A percentile compares a stretch with the other conserved stretches of the same genome.
These are phyloP conservation scores for Montipora cactus DNA, from an alignment of 64 coral and sea anemone species.

Conservation along the genomic window DNA sequence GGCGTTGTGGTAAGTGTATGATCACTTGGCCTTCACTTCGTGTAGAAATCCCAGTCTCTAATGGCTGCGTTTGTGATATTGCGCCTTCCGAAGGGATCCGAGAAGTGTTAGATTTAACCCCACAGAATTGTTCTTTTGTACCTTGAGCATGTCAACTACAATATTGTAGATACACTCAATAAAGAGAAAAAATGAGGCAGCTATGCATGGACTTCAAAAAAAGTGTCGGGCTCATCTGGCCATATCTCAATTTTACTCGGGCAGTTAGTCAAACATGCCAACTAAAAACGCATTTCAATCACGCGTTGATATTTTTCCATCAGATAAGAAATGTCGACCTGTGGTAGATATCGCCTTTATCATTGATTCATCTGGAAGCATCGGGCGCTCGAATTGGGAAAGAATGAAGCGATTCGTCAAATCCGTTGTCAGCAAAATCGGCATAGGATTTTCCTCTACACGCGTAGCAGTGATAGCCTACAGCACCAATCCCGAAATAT, in stretches of 20 bases:
- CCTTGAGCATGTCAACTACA: not conserved
- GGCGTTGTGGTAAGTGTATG: constrained; percentile 47
- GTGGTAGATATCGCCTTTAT: constrained; percentile 49
- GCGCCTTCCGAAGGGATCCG: too few relatives aligned
- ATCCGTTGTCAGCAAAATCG: constrained; percentile 13
- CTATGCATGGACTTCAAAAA: too few relatives aligned
- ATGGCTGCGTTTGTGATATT: too few relatives aligned
- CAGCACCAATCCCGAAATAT: constrained; percentile 65
- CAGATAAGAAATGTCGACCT: constrained; percentile 20
- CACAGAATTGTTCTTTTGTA: not conserved
- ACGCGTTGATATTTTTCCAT: too few relatives aligned
- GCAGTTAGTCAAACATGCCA: too few relatives aligned
- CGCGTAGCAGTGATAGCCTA: constrained; percentile 70
- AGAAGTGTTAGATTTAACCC: too few relatives aligned
- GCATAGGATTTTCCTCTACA: constrained; percentile 12
- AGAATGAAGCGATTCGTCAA: constrained; percentile 49
- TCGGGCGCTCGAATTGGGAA: constrained; percentile 39
- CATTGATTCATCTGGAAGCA: constrained; percentile 70
- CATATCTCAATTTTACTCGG: too few relatives aligned
- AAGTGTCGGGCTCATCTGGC: too few relatives aligned
- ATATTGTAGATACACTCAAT: not conserved
- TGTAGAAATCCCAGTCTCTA: too few relatives aligned
- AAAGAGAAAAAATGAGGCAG: not conserved
- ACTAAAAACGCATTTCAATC: too few relatives aligned
- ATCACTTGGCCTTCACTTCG: not conserved